Evolutionary conservation across 1,140 invertebrate species (phyloP).

Genomic region (Drosophila murphyi): DNA sequence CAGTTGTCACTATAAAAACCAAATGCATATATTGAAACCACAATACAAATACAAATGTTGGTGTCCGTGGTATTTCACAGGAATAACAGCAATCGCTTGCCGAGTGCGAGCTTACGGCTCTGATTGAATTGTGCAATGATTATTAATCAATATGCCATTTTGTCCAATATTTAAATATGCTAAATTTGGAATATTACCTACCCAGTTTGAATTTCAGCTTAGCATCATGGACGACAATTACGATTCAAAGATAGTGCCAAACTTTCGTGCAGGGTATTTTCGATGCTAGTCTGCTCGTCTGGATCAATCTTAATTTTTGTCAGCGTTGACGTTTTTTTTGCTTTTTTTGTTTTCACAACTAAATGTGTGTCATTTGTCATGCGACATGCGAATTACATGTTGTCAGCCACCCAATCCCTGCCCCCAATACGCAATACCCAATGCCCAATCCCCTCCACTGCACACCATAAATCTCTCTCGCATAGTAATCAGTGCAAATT

Average conservation of each 20-base stretch:
- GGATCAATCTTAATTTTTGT: background rate
- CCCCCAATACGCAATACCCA: too few species aligned
- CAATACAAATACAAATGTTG: background rate
- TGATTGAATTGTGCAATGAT: slow-evolving; percentile 42
- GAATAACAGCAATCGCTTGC: slow-evolving; percentile 25
- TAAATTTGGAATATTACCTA: too few species aligned
- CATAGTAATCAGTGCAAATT: slow-evolving; percentile 40
- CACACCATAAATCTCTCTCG: background rate
- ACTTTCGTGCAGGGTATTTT: too few species aligned
- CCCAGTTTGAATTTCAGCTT: too few species aligned
- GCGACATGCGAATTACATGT: slow-evolving; percentile 30
- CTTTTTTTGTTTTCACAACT: slow-evolving; percentile 15
- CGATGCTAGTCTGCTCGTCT: too few species aligned
- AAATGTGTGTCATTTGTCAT: slow-evolving; percentile 48
- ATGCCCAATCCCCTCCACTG: too few species aligned
- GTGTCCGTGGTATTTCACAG: slow-evolving; percentile 18
- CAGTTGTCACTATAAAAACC: slow-evolving; percentile 30
- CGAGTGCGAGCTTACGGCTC: slow-evolving; percentile 29
- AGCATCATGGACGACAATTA: too few species aligned
- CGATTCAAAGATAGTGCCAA: too few species aligned
- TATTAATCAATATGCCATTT: slow-evolving; percentile 30
- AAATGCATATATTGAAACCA: background rate
- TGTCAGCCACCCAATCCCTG: background rate
- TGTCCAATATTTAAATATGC: slow-evolving; percentile 13
- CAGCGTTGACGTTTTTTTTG: slow-evolving; percentile 41